Conservation (phyloP, 2,797 vertebrate species). For the Psittacula echo region DNA sequence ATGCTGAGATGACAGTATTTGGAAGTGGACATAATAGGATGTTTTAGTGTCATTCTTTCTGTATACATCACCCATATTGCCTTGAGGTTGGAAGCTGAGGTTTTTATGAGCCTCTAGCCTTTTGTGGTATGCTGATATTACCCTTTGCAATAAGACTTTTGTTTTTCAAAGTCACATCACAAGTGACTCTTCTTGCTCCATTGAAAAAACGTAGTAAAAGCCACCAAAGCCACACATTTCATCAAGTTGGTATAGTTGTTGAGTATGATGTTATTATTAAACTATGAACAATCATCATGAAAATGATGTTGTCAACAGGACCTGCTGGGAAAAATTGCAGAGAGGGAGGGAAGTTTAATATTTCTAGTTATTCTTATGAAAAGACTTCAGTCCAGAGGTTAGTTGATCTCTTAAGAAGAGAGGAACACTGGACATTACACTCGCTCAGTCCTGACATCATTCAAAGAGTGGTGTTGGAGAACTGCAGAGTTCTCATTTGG, state of each 20-base stretch:
- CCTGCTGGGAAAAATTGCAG: not conserved
- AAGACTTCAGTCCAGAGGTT: not conserved
- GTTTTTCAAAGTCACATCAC: not conserved
- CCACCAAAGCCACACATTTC: not conserved
- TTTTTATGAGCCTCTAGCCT: not conserved
- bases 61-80: not conserved
- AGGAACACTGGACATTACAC: not conserved
- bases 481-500: not conserved
- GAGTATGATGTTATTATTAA: not conserved
- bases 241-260: not conserved
- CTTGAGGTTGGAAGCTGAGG: not conserved
- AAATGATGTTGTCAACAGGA: not conserved
- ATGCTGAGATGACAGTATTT: not conserved
- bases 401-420: not conserved
- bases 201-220: not conserved
- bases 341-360: not conserved
- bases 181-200: not conserved
- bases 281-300: not conserved
- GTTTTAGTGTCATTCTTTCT: not conserved
- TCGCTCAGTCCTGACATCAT: fast-evolving
- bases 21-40: not conserved
- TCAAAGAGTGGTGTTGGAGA: not conserved
- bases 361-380: not conserved
- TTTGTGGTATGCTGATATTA: not conserved
- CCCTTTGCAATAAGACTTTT: not conserved